A percentile compares a stretch with the other conserved stretches of the same genome.
Conservation (phyloP, 2,888 invertebrate genomes). For the Halocaridina rubra region DNA sequence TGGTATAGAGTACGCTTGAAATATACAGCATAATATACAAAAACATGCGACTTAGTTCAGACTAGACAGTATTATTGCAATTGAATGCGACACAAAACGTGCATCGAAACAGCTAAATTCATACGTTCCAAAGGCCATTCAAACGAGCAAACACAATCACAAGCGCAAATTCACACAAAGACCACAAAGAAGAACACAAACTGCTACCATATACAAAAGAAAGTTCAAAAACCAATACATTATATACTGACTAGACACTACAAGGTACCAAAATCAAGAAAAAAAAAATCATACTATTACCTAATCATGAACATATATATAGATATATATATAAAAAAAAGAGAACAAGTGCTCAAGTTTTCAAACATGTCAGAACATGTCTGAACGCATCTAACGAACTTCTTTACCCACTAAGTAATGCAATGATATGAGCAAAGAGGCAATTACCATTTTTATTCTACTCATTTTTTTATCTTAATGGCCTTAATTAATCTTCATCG, state of each 20-base stretch:
- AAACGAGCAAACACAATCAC: slow-evolving; percentile 13
- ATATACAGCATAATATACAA: too few relatives aligned
- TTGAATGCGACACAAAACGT: slow-evolving; percentile 15
- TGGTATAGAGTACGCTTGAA: too few relatives aligned
- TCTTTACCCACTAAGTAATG: too few relatives aligned
- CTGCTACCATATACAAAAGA: slow-evolving; percentile 21
- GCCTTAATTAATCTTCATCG: slow-evolving; percentile 46
- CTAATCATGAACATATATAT: too few relatives aligned
- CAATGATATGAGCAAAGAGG: slow-evolving; percentile 54
- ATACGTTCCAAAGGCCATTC: slow-evolving; percentile 23
- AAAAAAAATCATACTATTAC: too few relatives aligned
- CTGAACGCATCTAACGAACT: too few relatives aligned
- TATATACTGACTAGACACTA: slow-evolving; percentile 48
- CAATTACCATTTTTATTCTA: too few relatives aligned
- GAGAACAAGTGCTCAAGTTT: slow-evolving; percentile 24
- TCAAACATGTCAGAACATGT: too few relatives aligned
- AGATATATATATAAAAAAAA: not conserved
- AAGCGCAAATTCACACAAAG: not conserved
- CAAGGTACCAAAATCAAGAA: slow-evolving; percentile 56
- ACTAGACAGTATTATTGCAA: slow-evolving; percentile 56
- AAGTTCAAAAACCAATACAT: slow-evolving; percentile 13
- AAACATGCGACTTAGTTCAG: too few relatives aligned
- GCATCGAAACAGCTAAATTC: slow-evolving; percentile 23
- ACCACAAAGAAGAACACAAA: not conserved
- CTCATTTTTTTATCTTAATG: too few relatives aligned